These are phyloP conservation scores for Aegotheles bennettii DNA, from an alignment of 2,113 vertebrate species.

Conservation along the genomic window DNA sequence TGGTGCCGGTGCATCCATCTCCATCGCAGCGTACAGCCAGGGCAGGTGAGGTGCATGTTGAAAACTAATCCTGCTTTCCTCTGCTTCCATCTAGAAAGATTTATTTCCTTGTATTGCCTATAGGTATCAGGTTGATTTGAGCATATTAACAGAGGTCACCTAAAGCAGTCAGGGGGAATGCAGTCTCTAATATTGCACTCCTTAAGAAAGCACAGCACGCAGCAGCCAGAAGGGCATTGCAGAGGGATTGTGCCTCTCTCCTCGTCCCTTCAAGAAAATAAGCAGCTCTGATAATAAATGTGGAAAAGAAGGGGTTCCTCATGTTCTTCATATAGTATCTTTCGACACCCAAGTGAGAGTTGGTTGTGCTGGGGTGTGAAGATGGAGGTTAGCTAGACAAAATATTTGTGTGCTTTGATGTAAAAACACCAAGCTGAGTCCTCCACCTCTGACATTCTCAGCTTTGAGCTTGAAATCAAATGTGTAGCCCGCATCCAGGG, in stretches of 20 bases:
- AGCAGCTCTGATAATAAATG: neutral
- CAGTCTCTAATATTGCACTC: neutral
- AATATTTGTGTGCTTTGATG: neutral
- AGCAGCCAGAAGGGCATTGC: neutral
- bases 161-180: neutral
- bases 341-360: neutral
- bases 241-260: neutral
- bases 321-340: neutral
- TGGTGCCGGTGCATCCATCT: accelerated
- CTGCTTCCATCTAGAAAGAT: neutral
- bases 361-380: neutral
- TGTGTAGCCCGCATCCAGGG: neutral
- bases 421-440: neutral
- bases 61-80: neutral
- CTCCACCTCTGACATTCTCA: neutral
- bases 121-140: neutral
- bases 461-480: neutral
- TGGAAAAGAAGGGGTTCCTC: neutral
- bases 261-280: neutral
- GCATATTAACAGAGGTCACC: neutral
- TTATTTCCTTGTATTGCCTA: neutral
- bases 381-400: neutral
- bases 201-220: neutral
- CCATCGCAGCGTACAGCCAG: accelerated
- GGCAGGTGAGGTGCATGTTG: too few relatives aligned